These are phyloP conservation scores for Habropoda laboriosa DNA, from an alignment of 1,140 invertebrate species.

Conservation along the genomic window DNA sequence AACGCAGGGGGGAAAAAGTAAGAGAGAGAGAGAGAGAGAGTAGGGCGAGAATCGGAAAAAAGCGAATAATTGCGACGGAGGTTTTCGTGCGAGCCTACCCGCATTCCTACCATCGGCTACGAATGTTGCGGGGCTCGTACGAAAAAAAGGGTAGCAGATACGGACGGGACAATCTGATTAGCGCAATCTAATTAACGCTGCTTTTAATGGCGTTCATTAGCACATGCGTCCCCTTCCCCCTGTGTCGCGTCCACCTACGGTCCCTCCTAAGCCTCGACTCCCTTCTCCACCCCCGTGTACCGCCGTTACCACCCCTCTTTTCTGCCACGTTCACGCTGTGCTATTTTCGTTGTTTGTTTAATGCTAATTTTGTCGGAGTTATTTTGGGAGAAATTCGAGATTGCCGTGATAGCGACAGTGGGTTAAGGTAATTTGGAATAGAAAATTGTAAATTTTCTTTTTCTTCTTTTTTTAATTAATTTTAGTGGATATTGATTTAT, in stretches of 20 bases:
- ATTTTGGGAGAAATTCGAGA: no score
- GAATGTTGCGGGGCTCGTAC: constrained; percentile 71
- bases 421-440: no score
- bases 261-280: constrained; percentile 53
- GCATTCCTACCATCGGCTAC: constrained; percentile 69
- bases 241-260: constrained; percentile 66
- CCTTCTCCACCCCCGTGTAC: background rate
- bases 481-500: no score
- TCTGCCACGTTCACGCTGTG: background rate
- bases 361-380: background rate
- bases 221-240: constrained; percentile 74
- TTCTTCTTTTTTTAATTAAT: no score
- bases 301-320: background rate
- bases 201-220: constrained; percentile 82
- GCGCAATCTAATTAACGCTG: constrained; percentile 82
- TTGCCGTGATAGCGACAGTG: no score
- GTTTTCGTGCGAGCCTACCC: constrained; percentile 69
- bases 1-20: constrained; percentile 4
- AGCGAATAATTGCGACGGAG: constrained; percentile 57
- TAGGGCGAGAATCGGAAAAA: constrained; percentile 43
- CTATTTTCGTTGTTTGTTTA: background rate
- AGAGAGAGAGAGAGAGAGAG: constrained; percentile 12
- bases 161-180: constrained; percentile 80
- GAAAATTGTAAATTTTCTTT: no score
- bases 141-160: constrained; percentile 72